A percentile compares a stretch with the other conserved stretches of the same genome.
These are phyloP conservation scores for Anarrhichthys ocellatus DNA, from an alignment of 2,113 vertebrate species.

Conservation along the genomic window DNA sequence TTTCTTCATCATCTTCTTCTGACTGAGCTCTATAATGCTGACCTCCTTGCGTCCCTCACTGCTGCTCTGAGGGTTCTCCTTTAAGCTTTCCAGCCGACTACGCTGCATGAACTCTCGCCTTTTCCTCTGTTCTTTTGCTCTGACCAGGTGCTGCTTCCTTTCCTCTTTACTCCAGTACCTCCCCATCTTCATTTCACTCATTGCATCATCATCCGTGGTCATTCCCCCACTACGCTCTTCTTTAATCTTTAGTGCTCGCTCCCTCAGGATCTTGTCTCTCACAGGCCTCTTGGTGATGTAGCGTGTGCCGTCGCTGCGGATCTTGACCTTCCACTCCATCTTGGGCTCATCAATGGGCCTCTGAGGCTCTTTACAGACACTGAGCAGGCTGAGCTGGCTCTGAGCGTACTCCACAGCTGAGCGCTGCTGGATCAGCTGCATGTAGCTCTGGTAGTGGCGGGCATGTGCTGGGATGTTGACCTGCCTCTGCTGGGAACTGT, in stretches of 20 bases:
- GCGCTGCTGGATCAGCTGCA: slow-evolving; percentile 96
- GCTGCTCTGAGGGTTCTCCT: slow-evolving; percentile 92
- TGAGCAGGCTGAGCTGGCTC: slow-evolving; percentile 94
- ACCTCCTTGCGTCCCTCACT: slow-evolving; percentile 91
- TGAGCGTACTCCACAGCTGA: slow-evolving; percentile 95
- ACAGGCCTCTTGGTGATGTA: slow-evolving; percentile 97
- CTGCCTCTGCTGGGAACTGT: slow-evolving; percentile 88
- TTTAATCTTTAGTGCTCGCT: slow-evolving; percentile 96
- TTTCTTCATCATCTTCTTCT: slow-evolving; percentile 99
- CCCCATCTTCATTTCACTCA: slow-evolving; percentile 99
- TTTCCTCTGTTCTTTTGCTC: slow-evolving; percentile 93
- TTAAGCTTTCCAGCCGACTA: slow-evolving; percentile 92
- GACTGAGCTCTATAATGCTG: slow-evolving; percentile 96
- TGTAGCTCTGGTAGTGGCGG: slow-evolving; percentile 96
- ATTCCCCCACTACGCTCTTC: slow-evolving; percentile 95
- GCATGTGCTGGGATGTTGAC: slow-evolving; percentile 91
- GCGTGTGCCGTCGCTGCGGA: slow-evolving; percentile 93
- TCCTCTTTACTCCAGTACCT: slow-evolving; percentile 99
- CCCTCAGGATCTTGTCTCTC: slow-evolving; percentile 93
- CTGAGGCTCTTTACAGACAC: slow-evolving; percentile 88
- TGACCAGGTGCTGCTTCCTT: slow-evolving; percentile 93
- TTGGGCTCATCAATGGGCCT: slow-evolving; percentile 86
- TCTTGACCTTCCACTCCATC: slow-evolving; percentile 99
- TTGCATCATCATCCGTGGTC: slow-evolving; percentile 95
- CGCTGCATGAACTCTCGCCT: slow-evolving; percentile 96